phyloP scores from a whole-genome alignment of 2,797 vertebrate genomes.

The Periparus ater region DNA sequence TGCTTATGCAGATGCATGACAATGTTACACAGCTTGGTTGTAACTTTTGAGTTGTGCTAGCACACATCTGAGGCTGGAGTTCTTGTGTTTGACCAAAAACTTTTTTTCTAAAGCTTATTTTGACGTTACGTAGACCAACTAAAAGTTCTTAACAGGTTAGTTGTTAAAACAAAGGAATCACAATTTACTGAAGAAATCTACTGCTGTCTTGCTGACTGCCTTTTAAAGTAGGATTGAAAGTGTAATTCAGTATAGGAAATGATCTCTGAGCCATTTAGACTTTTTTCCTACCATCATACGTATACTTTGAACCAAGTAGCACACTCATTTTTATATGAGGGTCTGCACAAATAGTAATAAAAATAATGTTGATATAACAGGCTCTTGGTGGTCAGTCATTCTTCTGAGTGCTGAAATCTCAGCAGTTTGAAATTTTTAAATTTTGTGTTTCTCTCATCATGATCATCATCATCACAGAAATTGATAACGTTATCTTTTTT shows the following conservation, averaged over 20 bases:
- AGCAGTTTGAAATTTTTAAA: not conserved
- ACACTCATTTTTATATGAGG: not conserved
- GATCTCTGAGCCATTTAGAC: not conserved
- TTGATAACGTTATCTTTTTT: not conserved
- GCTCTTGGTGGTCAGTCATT: not conserved
- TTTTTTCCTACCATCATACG: rapidly evolving
- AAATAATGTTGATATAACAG: not conserved
- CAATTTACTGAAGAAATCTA: not conserved
- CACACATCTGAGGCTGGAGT: not conserved
- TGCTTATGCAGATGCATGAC: not conserved
- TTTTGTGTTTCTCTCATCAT: not conserved
- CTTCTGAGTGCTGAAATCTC: not conserved
- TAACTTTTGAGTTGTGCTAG: not conserved
- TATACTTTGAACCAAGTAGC: not conserved
- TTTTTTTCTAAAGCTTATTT: not conserved
- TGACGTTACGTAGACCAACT: not conserved
- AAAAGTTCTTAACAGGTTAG: not conserved
- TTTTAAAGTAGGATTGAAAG: not conserved
- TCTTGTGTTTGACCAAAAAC: not conserved
- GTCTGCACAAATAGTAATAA: not conserved
- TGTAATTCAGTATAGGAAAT: not conserved
- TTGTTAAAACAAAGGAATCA: not conserved
- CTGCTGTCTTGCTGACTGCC: not conserved
- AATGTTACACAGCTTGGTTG: not conserved
- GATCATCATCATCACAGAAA: not conserved